Base-by-base conservation (phyloP, 2,113 vertebrate genomes). In the Trachemys scripta region DNA sequence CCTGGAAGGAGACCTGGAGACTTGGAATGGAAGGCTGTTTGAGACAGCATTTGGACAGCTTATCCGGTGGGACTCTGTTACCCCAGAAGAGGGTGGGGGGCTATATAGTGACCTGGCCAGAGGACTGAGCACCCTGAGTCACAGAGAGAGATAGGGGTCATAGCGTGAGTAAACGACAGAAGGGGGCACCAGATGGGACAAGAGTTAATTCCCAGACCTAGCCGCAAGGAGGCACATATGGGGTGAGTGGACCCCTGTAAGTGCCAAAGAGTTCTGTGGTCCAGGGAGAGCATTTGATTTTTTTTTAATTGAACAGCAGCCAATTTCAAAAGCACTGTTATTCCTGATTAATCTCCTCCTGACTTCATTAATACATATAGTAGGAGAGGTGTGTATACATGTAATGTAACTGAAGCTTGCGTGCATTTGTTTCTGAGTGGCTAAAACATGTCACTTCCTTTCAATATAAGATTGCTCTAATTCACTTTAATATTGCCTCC, bases 311-410 rank as follows among this genome's bases (percentile, higher is more conserved):
- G 83, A 82, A 87, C 90, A 42, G 57, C 89, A 94, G 92, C 78
- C 89, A 87, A 87, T 76, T 69, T 75, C 10, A 93, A 93, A 75
- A 94, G 83, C 51, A 11, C 14, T 95, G n/a, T 50, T 80, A 92
- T 59, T 95, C 65, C 85, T 85, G 91, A 96, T 94, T 91, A 95
- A 93, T 96, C 95, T 54, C 27, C 82, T 69, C 2, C 59, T 91
- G 3, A 79, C 88, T 94, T 92, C 14, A 47, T 25, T 27, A 27
- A 45, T 76, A 27, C 75, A 93, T 94, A 89, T 82, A 11, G 0
- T 16, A 79, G 50, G 83, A 95, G 90, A 90, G 54, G 50, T 1
- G 0, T 22, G 45, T 3, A 5, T 51, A 47, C 42, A 82, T 79
- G 95, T 76, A 89, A 88, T 84, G 95, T 82, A 90, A 87, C 14